Evolutionary conservation across 2,797 vertebrate species (phyloP), one percentile per base, ranked within the genome.

Genomic region (Ptychobarbus kaznakovi): DNA sequence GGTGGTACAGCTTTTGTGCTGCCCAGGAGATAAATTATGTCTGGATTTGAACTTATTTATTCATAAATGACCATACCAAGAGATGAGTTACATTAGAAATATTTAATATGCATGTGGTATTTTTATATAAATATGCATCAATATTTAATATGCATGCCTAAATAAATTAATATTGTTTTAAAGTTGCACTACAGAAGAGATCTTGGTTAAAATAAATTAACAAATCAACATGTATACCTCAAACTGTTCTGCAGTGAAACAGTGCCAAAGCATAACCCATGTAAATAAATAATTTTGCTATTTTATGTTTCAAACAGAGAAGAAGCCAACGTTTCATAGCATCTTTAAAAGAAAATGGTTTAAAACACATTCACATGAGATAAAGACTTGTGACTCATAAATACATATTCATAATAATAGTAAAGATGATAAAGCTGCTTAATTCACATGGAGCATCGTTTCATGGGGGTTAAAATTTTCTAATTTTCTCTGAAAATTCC

Each of bases 1-100:
- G 18, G 44, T 78, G 13, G 38, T 73, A 81, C 77, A n/a, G 51
- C 75, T 49, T 84, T 61, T 44, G 25, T 79, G 78, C 69, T 40
- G 16, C 44, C 69, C 28, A 9, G 68, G 18, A 75, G 73, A 81
- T 82, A 49, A 86, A 84, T 87, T 35, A 65, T 25, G 63, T 73
- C 77, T 78, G 74, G 56, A 58, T 65, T 7, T 35, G 51, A 81
- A 63, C 72, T 84, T 74, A 42, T 68, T 65, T 35, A 81, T 84
- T 87, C 61, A 63, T 56, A 82, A 85, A 83, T 83, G 22, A 38
- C 61, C 40, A 25, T 76, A 56, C 66, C 16, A 28, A n/a, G 44
- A 18, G 74, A 63, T 87, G 80, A 82, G 70, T 38, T 66, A 56
- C 65, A 76, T 53, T 81, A 46, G 38, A 38, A 35, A 66, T 53